Percentiles rank a stretch among this genome's conserved stretches.
phyloP scores from a whole-genome alignment of 2,113 vertebrate species.

The Myotis brandtii region DNA sequence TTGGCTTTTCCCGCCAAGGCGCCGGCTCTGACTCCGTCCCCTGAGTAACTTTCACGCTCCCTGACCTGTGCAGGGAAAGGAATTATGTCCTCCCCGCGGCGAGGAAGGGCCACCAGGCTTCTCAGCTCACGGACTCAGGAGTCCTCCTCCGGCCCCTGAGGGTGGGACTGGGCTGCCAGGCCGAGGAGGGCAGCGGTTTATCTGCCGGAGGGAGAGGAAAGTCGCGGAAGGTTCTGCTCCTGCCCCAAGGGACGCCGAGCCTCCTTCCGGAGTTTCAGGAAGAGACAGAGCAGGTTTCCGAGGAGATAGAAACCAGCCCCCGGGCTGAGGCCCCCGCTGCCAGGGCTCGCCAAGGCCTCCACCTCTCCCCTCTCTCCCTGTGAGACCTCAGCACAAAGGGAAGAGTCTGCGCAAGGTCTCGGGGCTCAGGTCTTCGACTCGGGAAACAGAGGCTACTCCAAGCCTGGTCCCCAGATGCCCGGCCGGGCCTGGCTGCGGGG shows the following conservation, averaged over 20 bases:
- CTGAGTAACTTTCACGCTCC: background rate
- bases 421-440: constrained; percentile 35
- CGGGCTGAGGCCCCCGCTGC: background rate
- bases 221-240: background rate
- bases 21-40: background rate
- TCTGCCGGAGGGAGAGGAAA: background rate
- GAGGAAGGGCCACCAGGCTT: background rate
- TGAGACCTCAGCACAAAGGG: background rate
- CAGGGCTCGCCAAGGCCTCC: background rate
- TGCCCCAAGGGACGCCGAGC: background rate
- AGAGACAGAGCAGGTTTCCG: background rate
- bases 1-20: background rate
- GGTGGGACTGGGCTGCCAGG: background rate
- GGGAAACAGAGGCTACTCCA: constrained; percentile 20
- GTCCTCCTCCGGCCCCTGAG: background rate
- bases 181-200: background rate
- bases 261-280: background rate
- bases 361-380: background rate
- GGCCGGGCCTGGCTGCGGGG: constrained; percentile 36
- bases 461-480: constrained; percentile 25
- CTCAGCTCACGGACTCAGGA: background rate
- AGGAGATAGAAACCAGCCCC: background rate
- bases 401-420: background rate
- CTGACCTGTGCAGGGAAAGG: background rate
- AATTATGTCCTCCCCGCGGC: too few species aligned